A percentile compares a stretch with the other conserved stretches of the same genome.
Evolutionary conservation across 2,113 vertebrate genomes (phyloP).

Genomic region (Cercopithecus mona): DNA sequence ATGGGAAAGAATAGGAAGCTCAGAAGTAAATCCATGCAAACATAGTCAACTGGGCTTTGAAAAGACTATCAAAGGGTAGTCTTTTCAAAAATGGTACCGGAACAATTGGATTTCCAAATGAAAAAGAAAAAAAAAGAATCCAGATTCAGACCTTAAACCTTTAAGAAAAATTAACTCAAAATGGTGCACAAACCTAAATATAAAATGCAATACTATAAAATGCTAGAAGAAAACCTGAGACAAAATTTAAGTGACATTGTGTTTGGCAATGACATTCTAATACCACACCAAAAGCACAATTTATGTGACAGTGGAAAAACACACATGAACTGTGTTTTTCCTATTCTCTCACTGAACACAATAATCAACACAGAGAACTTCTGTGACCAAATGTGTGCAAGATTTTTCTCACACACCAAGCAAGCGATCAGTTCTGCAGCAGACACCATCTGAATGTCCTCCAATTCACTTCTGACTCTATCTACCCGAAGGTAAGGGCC

Average conservation of each 20-base stretch:
- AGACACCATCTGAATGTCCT: not conserved
- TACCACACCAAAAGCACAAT: not conserved
- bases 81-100: not conserved
- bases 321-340: not conserved
- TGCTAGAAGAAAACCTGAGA: not conserved
- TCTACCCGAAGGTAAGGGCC: not conserved
- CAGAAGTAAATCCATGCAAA: not conserved
- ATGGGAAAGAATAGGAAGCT: not conserved
- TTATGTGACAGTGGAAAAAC: not conserved
- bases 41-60: not conserved
- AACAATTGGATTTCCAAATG: not conserved
- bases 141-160: not conserved
- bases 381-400: not conserved
- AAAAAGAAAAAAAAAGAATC: not conserved
- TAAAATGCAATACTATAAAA: not conserved
- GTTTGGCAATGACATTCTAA: not conserved
- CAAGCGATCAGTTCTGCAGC: not conserved
- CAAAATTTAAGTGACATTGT: not conserved
- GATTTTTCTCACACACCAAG: not conserved
- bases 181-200: not conserved
- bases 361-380: not conserved
- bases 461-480: not conserved
- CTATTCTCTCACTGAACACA: not conserved
- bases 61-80: not conserved
- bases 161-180: slow-evolving; percentile 44